A percentile compares a stretch with the other conserved stretches of the same genome.
Evolutionary conservation across 2,797 vertebrate species (phyloP).

Genomic region (Aphelocoma californica): DNA sequence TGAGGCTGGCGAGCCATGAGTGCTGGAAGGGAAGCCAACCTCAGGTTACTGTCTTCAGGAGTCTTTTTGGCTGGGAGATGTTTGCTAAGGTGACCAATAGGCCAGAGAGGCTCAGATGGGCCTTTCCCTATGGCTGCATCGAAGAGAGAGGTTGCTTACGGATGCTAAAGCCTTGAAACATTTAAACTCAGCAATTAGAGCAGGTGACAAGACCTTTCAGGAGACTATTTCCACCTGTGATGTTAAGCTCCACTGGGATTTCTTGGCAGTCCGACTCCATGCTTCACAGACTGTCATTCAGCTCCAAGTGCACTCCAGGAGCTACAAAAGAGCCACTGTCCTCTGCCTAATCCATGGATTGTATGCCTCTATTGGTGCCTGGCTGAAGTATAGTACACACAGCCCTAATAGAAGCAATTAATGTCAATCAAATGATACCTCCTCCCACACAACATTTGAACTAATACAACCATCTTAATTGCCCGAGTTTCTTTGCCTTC

Average conservation of each 20-base stretch:
- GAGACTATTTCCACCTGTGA: slow-evolving; percentile 50
- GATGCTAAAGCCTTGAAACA: slow-evolving; percentile 23
- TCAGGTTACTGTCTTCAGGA: background rate
- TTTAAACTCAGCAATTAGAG: slow-evolving; percentile 25
- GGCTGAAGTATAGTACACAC: slow-evolving; percentile 29
- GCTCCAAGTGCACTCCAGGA: background rate
- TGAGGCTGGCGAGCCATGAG: background rate
- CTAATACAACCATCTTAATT: slow-evolving; percentile 32
- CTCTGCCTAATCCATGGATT: slow-evolving; percentile 34
- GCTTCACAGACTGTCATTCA: slow-evolving; percentile 39
- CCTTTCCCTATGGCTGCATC: background rate
- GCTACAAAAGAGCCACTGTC: slow-evolving; percentile 64
- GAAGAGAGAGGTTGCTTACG: background rate
- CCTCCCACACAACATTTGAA: slow-evolving; percentile 19
- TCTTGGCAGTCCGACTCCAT: background rate
- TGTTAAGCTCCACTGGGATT: slow-evolving; percentile 42
- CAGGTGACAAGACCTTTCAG: slow-evolving; percentile 49
- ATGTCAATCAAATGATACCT: slow-evolving; percentile 62
- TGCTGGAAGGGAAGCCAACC: background rate
- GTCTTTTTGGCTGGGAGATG: background rate
- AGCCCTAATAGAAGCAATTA: slow-evolving; percentile 61
- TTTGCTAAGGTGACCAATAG: background rate
- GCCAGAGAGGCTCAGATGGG: background rate
- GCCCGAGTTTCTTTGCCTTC: slow-evolving; percentile 1
- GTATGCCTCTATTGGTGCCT: slow-evolving; percentile 28